phyloP scores from a whole-genome alignment of 2,888 invertebrate species.

The Abscondita cerata region DNA sequence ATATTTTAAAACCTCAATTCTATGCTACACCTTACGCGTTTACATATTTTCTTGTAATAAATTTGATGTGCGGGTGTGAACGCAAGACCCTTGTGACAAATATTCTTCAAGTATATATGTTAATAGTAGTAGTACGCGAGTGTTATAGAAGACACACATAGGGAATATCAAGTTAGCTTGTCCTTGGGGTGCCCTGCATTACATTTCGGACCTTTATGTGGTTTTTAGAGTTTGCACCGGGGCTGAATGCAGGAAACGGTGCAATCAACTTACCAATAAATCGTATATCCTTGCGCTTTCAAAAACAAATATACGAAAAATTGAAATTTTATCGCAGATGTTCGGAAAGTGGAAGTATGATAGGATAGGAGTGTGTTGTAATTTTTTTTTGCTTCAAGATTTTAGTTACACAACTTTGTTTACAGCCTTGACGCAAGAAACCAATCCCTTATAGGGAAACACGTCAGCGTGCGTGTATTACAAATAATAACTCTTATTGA shows the following conservation, averaged over 20 bases:
- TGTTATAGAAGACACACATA: slow-evolving; percentile 24
- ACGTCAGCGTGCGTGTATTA: no score
- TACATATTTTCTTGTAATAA: slow-evolving; percentile 29
- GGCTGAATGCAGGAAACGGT: slow-evolving; percentile 24
- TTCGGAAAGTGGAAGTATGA: slow-evolving; percentile 20
- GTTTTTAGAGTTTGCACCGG: slow-evolving; percentile 25
- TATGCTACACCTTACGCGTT: slow-evolving; percentile 18
- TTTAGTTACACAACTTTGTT: no score
- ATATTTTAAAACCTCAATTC: slow-evolving; percentile 18
- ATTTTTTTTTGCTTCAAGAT: no score
- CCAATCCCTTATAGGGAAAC: no score
- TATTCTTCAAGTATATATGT: slow-evolving; percentile 25
- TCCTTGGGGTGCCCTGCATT: slow-evolving; percentile 27
- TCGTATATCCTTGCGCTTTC: slow-evolving; percentile 21
- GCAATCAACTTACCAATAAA: slow-evolving; percentile 30
- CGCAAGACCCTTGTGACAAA: slow-evolving; percentile 22
- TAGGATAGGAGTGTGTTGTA: no score
- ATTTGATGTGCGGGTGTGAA: slow-evolving; percentile 20
- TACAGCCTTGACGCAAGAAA: no score
- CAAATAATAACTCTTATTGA: no score
- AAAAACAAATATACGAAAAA: slow-evolving; percentile 17
- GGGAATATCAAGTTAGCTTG: slow-evolving; percentile 26
- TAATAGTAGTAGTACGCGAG: slow-evolving; percentile 24
- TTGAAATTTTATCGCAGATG: slow-evolving; percentile 26
- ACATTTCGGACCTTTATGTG: slow-evolving; percentile 19